Base-by-base conservation (phyloP, 64 coral and sea anemone genomes). In the Pocillopora damicornis region DNA sequence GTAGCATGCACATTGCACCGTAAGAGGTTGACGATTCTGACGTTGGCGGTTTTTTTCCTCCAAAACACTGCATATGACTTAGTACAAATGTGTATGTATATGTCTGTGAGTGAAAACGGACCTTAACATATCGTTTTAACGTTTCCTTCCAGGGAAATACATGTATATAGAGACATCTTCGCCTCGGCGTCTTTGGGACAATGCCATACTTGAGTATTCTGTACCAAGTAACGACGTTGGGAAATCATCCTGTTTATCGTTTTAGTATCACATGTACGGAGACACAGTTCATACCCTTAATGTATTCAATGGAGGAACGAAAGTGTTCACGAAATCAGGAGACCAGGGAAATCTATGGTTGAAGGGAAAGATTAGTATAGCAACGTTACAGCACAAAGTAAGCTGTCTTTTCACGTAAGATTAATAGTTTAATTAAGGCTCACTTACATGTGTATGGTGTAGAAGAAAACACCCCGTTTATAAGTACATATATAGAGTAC, bases 261-360 rank as follows among this genome's bases (percentile, higher is more conserved):
- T 71, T 58, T 88, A 88, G 34, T 88, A 88, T 37, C 87, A 88
- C 87, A 88, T 88, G 87, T 78, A 88, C 59, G 87, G 87, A 5
- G 34, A 66, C 1, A 34, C 60, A 59, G 11, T 88, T 17, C 25
- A 71, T 17, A 67, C 74, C 15, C 87, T 88, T 0, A 66, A 67
- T 38, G 75, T 88, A 0, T 78, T 30, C 59, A 79, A 78, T 61
- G 75, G 77, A 18, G 66, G 78, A 59, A 88, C 61, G 16, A 88
- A 59, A 38, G 75, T 88, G 37, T 88, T 88, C 15, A 88, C 73
- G 15, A 76, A 17, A 25, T 22, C 26, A 77, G 87, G 75, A 45
- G 15, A 68, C 60, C 60, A 77, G 9, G 87, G 87, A 22, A 67
- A 79, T 42, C 14, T 15, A 15, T 88, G 87, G 87, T 17, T 77